Base-by-base conservation (phyloP, 2,888 invertebrate species). In the Thecocarcelia acutangulata region DNA sequence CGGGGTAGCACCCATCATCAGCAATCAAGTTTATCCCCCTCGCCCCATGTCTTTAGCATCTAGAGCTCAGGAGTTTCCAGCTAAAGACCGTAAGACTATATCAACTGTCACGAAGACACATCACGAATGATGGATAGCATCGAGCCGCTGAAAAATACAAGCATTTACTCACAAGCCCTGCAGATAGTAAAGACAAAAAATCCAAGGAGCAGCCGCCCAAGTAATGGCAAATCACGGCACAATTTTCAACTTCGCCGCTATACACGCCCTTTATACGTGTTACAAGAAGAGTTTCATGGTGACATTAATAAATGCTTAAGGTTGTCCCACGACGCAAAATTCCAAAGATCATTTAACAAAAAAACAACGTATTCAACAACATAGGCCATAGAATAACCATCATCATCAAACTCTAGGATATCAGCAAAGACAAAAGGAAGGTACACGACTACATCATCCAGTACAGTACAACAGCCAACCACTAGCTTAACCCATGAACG, bases 271-370 rank as follows among this genome's bases (percentile, higher is more conserved):
- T 28, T 68, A 17, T 75, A 75, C 13, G 66, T 75, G 4, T 15
- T 66, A n/a, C 61, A 68, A n/a, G 76, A 76, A n/a, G 66, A 68
- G 52, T 78, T 78, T n/a, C 33, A 33, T 8, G 33, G 8, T 33
- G 33, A 33, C 3, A 33, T 33, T 8, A 33, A 33, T 33, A 33
- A 33, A 8, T 8, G 33, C 9, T 8, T 33, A 33, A 33, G 9
- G 1, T 9, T 50, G 12, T 19, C 37, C 17, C 37, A 19, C 19
- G 46, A 15, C 9, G 2, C 15, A 46, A 28, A 6, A 6, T 28
- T 28, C 28, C 28, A 28, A 28, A 28, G 6, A 6, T 28, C 28
- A 28, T 28, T 28, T 3, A 13, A 42, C 42, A n/a, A 11, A 13
- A 2, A 9, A 13, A 42, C 12, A 42, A 42, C 42, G 13, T 13